Evolutionary conservation across 2,888 invertebrate genomes (phyloP).

Genomic region (Archips crataeganus): DNA sequence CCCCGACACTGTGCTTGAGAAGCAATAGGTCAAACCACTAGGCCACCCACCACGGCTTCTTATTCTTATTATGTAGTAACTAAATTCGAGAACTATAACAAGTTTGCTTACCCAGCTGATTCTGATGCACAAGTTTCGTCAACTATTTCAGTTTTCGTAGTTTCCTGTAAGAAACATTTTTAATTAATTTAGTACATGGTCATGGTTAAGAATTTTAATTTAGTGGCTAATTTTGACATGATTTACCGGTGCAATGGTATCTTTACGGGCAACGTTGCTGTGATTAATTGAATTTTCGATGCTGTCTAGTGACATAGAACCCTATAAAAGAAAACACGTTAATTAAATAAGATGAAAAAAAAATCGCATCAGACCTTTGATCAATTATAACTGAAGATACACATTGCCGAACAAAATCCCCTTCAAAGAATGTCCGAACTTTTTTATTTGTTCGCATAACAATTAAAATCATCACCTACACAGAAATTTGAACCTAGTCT

Average conservation of each 20-base stretch:
- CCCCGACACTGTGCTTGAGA: too few relatives aligned
- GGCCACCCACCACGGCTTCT: too few relatives aligned
- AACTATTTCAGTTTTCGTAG: slow-evolving; percentile 56
- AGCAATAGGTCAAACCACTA: too few relatives aligned
- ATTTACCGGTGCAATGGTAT: slow-evolving; percentile 51
- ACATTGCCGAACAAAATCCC: too few relatives aligned
- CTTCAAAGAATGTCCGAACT: too few relatives aligned
- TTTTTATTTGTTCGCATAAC: too few relatives aligned
- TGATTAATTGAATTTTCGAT: slow-evolving; percentile 71
- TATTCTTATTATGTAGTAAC: not conserved
- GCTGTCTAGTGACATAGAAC: slow-evolving; percentile 76
- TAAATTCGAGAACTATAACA: not conserved
- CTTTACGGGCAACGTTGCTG: slow-evolving; percentile 58
- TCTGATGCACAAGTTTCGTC: slow-evolving; percentile 75
- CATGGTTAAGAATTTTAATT: not conserved
- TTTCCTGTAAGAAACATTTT: slow-evolving; percentile 48
- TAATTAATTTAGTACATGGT: not conserved
- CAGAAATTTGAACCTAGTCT: too few relatives aligned
- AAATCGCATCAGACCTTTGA: not conserved
- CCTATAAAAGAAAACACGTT: slow-evolving; percentile 57
- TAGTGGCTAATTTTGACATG: not conserved
- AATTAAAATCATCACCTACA: too few relatives aligned
- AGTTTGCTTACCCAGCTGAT: slow-evolving; percentile 67
- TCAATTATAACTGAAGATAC: too few relatives aligned
- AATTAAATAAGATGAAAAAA: slow-evolving; percentile 16